Base-by-base conservation (phyloP, 2,113 vertebrate species). In the Barbus barbus region DNA sequence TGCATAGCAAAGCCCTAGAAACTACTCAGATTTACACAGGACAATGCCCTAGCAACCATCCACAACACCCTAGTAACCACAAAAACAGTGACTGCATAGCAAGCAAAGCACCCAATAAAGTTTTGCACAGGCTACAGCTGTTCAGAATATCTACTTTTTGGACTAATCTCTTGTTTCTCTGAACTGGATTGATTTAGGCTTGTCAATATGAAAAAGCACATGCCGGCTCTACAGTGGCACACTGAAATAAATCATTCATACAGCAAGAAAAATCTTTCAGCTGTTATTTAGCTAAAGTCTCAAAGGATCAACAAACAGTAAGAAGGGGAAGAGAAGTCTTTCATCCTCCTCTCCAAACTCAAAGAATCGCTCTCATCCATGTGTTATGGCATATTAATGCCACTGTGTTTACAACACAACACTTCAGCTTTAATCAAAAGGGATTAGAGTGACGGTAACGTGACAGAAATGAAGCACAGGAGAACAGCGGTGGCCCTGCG, bases 401-500 rank as follows among this genome's bases (percentile, higher is more conserved):
- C 86, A 90, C 74, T 75, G 82, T 90, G 89, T 91, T 89, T 89
- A 93, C 89, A 84, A 91, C 85, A 88, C 81, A 89, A 84, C 81
- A 83, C 76, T 86, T 80, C 56, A 88, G 87, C 90, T 77, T 89
- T 84, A 81, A 89, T 91, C 75, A 91, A 89, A 91, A 89, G 81
- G 69, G 83, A 86, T 88, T 90, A 88, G 71, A 78, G 85, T 86
- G 78, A 80, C 1, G 1, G 14, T 28, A 44, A 80, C 58, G 2
- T 65, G 60, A 80, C 56, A 79, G 77, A 44, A 79, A 26, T 75
- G 14, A 75, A 75, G 73, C 44, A 51, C 46, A 46, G 73, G 73
- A 48, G 44, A 69, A 38, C 18, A 69, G 33, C 65, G 26, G 22
- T 11, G 20, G 14, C 16, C 8, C 14, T 31, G 5, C n/a, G 82